Base-by-base conservation (phyloP, 2,888 invertebrate species). In the Ennomos fuscantarius region DNA sequence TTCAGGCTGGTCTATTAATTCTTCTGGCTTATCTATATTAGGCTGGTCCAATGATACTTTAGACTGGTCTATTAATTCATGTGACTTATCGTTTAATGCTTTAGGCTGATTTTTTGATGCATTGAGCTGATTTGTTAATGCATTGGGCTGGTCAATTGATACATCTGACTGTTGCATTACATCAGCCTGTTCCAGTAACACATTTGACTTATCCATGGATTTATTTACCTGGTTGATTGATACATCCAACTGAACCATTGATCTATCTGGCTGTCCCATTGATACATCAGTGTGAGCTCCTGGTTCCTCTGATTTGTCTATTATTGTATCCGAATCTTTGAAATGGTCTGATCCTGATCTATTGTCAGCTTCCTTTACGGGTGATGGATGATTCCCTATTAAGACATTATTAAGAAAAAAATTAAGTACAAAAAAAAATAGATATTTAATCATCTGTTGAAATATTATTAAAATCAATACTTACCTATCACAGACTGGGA, bases 401-500 rank as follows among this genome's bases (percentile, higher is more conserved):
- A 24, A 44, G 53, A 24, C 5, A 24, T 24, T 24, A 24, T 6
- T 1, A 24, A 24, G 5, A 24, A 24, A 24, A 24, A 5, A 1
- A 24, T 24, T 24, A 24, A 24, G 24, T 24, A 6, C 6, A 24
- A 6, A 24, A 24, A 6, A 24, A 24, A 24, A 24, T 6, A 24
- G 6, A 24, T 3, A 6, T 24, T 24, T 6, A 33, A 39, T 9
- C 1, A 12, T 12, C 9, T 46, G 24, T 15, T 10, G 31, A 44
- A 37, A 41, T n/a, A 43, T 8, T n/a, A 41, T 15, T 32, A 33
- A 36, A 13, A n/a, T 33, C 24, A 24, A 45, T 37, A 71, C 79
- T 77, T 72, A 85, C 85, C 33, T 55, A 79, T 58, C 55, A 79
- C 32, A 37, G 81, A 79, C 37, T 76, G 79, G 37, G 85, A 82